phyloP scores from a whole-genome alignment of 2,113 vertebrate species.

The Arothron firmamentum region DNA sequence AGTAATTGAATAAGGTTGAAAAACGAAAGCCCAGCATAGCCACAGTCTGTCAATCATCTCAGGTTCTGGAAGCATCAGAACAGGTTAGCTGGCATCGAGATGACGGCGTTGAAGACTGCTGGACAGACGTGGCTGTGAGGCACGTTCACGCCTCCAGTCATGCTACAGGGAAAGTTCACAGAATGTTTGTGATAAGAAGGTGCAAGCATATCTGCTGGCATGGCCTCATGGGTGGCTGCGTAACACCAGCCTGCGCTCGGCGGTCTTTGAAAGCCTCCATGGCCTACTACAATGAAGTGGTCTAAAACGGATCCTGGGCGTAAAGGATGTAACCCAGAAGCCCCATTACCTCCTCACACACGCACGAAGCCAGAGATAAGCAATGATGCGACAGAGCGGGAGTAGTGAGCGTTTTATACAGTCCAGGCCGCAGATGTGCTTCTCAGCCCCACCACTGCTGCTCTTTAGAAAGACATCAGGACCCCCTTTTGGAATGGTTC shows the following conservation, averaged over 20 bases:
- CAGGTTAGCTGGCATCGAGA: no score
- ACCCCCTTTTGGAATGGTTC: conserved; percentile 29
- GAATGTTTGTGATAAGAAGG: conserved; percentile 34
- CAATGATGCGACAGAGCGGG: conserved; percentile 37
- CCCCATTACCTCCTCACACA: conserved; percentile 22
- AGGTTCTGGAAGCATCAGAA: conserved; percentile 24
- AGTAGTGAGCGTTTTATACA: conserved; percentile 42
- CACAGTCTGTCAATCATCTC: conserved; percentile 56
- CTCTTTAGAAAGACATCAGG: conserved; percentile 47
- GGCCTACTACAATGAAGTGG: conserved; percentile 41
- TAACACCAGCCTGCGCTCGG: conserved; percentile 15
- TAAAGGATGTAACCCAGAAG: conserved; percentile 53
- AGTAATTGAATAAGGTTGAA: background rate
- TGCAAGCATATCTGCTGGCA: conserved; percentile 20
- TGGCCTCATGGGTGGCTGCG: conserved; percentile 13
- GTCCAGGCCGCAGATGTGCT: conserved; percentile 39
- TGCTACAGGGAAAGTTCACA: no score
- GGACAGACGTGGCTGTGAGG: conserved; percentile 26
- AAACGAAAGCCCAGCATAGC: background rate
- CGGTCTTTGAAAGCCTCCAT: conserved; percentile 12
- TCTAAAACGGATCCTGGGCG: conserved; percentile 38
- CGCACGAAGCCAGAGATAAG: conserved; percentile 51
- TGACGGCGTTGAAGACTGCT: conserved; percentile 14
- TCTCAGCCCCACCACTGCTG: conserved; percentile 23
- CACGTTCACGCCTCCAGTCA: conserved; percentile 30